Conservation (phyloP, 2,113 vertebrate species). For the Cryptotis parvus region DNA sequence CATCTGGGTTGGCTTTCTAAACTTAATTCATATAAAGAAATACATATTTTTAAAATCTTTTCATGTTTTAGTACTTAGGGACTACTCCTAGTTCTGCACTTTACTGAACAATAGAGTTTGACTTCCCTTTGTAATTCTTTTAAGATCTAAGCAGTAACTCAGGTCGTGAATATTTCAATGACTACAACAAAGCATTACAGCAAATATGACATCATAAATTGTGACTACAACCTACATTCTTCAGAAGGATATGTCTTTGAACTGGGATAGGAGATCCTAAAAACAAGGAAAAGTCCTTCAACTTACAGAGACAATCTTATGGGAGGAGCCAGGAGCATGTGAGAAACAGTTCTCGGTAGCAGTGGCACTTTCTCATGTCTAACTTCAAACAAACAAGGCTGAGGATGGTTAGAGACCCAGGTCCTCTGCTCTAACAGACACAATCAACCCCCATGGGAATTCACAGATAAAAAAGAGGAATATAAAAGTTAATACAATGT, state of each 20-base stretch:
- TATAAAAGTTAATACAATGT: neutral
- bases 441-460: neutral
- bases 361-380: neutral
- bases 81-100: neutral
- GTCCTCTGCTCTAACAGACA: neutral
- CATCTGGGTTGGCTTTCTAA: conserved; percentile 41
- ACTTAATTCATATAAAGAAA: conserved; percentile 5
- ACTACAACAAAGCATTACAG: conserved; percentile 33
- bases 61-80: neutral
- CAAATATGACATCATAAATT: conserved; percentile 49
- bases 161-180: conserved; percentile 41
- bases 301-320: neutral
- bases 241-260: conserved; percentile 43
- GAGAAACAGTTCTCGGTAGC: neutral
- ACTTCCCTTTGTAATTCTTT: conserved; percentile 59
- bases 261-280: neutral
- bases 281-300: conserved; percentile 18
- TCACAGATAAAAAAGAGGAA: neutral
- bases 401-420: neutral
- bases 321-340: neutral
- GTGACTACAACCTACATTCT: neutral
- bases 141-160: conserved; percentile 48
- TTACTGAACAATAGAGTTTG: conserved; percentile 21
- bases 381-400: conserved; percentile 3
- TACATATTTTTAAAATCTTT: conserved; percentile 23